A percentile compares a stretch with the other conserved stretches of the same genome.
These are phyloP conservation scores for Carettochelys insculpta DNA, from an alignment of 2,113 vertebrate genomes.

Conservation along the genomic window DNA sequence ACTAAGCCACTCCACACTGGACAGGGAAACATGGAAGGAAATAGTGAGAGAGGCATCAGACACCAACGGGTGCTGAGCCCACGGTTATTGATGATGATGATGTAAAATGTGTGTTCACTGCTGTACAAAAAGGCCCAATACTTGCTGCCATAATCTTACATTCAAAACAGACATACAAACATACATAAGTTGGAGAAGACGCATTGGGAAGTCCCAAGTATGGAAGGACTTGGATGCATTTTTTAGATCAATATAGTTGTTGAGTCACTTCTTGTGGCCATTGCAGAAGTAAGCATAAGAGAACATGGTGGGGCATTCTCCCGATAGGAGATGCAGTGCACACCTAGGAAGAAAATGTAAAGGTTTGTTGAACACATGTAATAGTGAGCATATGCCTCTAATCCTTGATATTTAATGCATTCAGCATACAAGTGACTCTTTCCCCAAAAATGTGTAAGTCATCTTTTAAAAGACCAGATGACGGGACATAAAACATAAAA, in stretches of 20 bases:
- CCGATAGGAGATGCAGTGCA: neutral
- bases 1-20: too few species aligned
- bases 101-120: neutral
- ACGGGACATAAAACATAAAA: neutral
- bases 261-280: neutral
- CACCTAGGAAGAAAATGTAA: conserved; percentile 39
- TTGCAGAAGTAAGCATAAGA: neutral
- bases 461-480: conserved; percentile 34
- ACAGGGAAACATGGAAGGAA: too few species aligned
- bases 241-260: neutral
- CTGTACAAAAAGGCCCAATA: neutral
- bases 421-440: neutral
- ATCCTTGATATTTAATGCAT: neutral
- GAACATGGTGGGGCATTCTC: neutral
- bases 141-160: neutral
- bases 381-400: neutral
- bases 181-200: neutral
- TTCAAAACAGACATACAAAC: neutral
- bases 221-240: neutral
- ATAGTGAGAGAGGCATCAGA: too few species aligned
- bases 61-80: too few species aligned
- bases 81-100: too few species aligned
- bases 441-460: neutral
- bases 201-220: neutral
- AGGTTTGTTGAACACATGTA: neutral